Percentiles rank a stretch among this genome's conserved stretches.
Evolutionary conservation across 2,797 vertebrate species (phyloP).

Genomic region (Nyctalus aviator): DNA sequence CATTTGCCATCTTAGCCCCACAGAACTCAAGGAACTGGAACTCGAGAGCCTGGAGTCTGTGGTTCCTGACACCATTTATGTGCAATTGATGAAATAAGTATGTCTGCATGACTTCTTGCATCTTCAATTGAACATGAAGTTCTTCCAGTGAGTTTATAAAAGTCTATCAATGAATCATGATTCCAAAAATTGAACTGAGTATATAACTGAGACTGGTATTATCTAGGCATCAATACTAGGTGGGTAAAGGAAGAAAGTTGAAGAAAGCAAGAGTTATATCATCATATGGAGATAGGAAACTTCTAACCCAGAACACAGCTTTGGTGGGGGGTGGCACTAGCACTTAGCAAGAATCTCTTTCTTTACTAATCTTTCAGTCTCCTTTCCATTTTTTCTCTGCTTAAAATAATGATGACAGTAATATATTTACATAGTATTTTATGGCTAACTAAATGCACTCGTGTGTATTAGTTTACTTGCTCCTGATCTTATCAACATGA

Average conservation of each 20-base stretch:
- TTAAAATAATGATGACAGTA: background rate
- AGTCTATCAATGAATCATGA: background rate
- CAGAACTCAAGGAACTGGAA: background rate
- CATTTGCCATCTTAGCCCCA: background rate
- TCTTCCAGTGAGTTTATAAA: background rate
- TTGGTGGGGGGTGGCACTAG: background rate
- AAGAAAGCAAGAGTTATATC: background rate
- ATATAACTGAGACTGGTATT: background rate
- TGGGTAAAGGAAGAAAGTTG: background rate
- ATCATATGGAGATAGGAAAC: background rate
- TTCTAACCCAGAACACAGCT: background rate
- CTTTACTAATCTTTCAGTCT: background rate
- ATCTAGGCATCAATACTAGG: background rate
- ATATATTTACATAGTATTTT: background rate
- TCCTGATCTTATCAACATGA: constrained; percentile 51
- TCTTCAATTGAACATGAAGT: background rate
- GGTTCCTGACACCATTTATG: background rate
- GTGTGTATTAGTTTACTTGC: constrained; percentile 18
- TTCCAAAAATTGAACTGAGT: background rate
- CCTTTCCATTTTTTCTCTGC: background rate
- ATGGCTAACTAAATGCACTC: background rate
- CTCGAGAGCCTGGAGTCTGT: background rate
- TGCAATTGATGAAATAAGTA: background rate
- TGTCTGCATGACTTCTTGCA: background rate
- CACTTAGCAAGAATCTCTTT: background rate